Evolutionary conservation across 2,888 invertebrate genomes (phyloP), one percentile per base, ranked within the genome.

Genomic region (Xylota segnis): DNA sequence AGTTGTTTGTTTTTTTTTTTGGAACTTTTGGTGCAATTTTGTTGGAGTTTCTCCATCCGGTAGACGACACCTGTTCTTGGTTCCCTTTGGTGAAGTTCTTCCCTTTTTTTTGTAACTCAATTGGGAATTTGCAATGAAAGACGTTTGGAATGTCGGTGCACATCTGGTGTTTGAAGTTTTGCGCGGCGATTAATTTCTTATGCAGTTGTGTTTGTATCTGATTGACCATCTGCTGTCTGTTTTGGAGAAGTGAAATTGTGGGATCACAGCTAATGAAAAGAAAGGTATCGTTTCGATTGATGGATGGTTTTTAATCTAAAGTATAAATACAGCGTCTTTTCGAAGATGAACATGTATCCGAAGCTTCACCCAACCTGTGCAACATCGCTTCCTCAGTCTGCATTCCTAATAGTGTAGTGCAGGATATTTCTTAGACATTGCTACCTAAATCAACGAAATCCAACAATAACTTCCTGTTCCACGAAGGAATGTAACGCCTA

Each of bases 31-130:
- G 50, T 74, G 70, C 37, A 50, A 16, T 63, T 71, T 59, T 52
- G 65, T 47, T 45, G 34, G 61, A 68, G 54, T 54, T 75, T 79
- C 66, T 81, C n/a, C 86, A 82, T 86, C 86, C 86, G 86, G 86
- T 86, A 10, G 45, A 47, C 59, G 61, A 76, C 86, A 86, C 86
- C 82, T 86, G 86, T 82, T 72, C 54, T 75, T 66, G 29, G 58
- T 61, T 78, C 6, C 54, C 43, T 40, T 76, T 18, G 58, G 54
- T 32, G 2, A 56, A 68, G 52, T 52, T 59, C 27, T 54, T 77
- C 10, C 10, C 2, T 9, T 18, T 47, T 61, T 56, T 61, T 52
- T 32, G 9, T 29, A 5, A 9, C 9, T 54, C 32, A 16, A 50
- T 14, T 68, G 16, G 2, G 29, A 37, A 27, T 68, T 75, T 47